Evolutionary conservation across 1,140 invertebrate genomes (phyloP).

Genomic region (Heliothis subflexa): DNA sequence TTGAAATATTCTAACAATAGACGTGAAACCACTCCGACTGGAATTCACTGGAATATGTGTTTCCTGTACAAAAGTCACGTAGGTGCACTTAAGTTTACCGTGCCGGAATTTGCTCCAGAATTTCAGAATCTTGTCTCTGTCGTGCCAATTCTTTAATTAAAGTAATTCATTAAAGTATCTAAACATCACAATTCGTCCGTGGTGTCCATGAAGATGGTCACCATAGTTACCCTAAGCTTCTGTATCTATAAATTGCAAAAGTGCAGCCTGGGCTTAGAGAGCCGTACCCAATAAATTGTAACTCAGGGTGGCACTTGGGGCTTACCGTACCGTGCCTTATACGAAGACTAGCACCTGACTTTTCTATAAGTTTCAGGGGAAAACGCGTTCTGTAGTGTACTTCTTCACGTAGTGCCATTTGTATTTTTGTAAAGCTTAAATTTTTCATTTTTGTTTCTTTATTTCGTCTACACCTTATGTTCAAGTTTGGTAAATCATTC

Average conservation of each 20-base stretch:
- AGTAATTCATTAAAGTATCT: background rate
- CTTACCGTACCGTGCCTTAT: background rate
- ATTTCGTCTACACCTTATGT: too few species aligned
- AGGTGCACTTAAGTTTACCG: background rate
- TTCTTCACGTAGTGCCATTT: too few species aligned
- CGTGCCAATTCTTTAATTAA: background rate
- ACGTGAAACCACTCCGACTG: background rate
- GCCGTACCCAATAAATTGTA: conserved; percentile 3
- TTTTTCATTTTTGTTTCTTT: too few species aligned
- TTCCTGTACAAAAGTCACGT: background rate
- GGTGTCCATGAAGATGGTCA: background rate
- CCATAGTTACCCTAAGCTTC: background rate
- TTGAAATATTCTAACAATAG: background rate
- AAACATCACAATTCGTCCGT: background rate
- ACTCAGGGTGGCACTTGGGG: background rate
- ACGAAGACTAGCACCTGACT: background rate
- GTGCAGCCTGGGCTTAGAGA: background rate
- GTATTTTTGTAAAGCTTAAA: too few species aligned
- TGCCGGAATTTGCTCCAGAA: background rate
- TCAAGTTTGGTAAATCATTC: too few species aligned
- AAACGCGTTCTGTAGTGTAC: too few species aligned
- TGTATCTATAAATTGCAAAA: conserved; percentile 2
- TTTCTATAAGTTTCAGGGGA: background rate
- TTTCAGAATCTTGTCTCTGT: background rate
- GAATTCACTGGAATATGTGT: background rate